A percentile compares a stretch with the other conserved stretches of the same genome.
Conservation (phyloP, 2,888 invertebrate species). For the Cataglyphis rosenhaueri region DNA sequence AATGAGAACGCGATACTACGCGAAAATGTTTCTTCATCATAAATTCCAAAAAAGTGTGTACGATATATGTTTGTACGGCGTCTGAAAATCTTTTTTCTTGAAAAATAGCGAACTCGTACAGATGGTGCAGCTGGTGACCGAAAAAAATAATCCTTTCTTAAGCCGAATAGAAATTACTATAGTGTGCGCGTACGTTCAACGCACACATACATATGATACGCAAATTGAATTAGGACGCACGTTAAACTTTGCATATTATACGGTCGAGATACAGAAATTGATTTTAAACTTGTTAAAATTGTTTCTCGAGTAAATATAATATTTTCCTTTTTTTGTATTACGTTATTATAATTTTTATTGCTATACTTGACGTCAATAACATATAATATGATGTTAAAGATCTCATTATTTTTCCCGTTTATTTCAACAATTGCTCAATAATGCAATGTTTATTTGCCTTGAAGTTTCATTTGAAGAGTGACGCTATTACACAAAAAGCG, state of each 20-base stretch:
- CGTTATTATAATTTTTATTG: conserved; percentile 23
- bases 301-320: conserved; percentile 6
- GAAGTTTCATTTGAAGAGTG: conserved; percentile 16
- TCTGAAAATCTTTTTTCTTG: conserved; percentile 47
- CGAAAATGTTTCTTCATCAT: conserved; percentile 28
- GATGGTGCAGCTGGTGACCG: neutral
- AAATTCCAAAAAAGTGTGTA: conserved; percentile 22
- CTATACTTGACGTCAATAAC: neutral
- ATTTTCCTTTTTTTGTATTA: neutral
- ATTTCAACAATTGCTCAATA: neutral
- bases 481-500: neutral
- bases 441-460: conserved; percentile 16
- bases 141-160: conserved; percentile 40
- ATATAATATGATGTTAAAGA: conserved; percentile 4
- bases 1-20: conserved; percentile 30
- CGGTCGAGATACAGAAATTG: neutral
- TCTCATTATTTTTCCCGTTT: conserved; percentile 12
- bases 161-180: conserved; percentile 34
- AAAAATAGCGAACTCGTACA: conserved; percentile 50
- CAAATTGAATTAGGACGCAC: conserved; percentile 13
- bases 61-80: conserved; percentile 11
- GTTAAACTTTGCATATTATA: conserved; percentile 12
- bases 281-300: conserved; percentile 23
- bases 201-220: neutral
- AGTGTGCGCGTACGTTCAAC: neutral